Conservation (phyloP, 2,888 invertebrate species). For the Epinotia brunnichana region DNA sequence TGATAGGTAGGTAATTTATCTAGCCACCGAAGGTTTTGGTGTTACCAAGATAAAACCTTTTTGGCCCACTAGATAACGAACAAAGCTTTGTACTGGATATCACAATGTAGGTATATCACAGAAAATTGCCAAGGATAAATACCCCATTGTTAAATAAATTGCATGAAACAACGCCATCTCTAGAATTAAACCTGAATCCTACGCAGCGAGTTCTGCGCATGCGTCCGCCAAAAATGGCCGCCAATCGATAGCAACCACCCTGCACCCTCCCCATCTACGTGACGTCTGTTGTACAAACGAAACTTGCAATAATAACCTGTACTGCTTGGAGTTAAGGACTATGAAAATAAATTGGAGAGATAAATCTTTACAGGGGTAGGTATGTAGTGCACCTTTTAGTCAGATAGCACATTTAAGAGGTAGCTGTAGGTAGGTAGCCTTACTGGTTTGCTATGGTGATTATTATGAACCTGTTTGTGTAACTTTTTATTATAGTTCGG, state of each 20-base stretch:
- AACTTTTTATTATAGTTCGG: not conserved
- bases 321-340: conserved; percentile 49
- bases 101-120: conserved; percentile 2
- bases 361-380: conserved; percentile 56
- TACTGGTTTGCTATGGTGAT: not conserved
- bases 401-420: conserved; percentile 36
- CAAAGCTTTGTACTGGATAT: not conserved
- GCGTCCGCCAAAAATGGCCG: conserved; percentile 76
- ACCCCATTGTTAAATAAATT: conserved; percentile 30
- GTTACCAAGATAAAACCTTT: not conserved
- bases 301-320: conserved; percentile 55
- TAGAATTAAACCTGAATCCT: conserved; percentile 53
- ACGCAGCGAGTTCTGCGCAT: conserved; percentile 58
- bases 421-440: conserved; percentile 27
- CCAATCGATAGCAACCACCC: conserved; percentile 79
- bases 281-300: conserved; percentile 50
- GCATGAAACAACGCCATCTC: conserved; percentile 70
- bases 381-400: conserved; percentile 37
- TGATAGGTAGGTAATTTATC: no score
- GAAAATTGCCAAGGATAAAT: conserved; percentile 22
- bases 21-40: not conserved
- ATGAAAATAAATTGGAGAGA: conserved; percentile 51
- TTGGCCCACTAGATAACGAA: conserved; percentile 1
- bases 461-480: not conserved
- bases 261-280: conserved; percentile 62